A percentile compares a stretch with the other conserved stretches of the same genome.
Conservation (phyloP, 2,888 invertebrate species). For the Agriopis leucophaearia region DNA sequence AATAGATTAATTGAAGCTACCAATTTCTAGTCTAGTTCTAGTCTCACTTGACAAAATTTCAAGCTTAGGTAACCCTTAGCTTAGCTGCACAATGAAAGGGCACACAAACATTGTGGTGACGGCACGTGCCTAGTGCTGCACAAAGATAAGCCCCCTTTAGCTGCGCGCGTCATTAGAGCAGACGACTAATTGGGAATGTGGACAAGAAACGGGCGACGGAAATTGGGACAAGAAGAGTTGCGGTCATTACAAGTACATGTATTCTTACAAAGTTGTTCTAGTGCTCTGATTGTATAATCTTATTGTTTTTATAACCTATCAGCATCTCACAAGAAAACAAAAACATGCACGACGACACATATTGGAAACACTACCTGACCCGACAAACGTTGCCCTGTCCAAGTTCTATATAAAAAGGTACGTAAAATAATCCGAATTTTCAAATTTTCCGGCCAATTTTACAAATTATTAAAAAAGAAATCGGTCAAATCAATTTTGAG, state of each 20-base stretch:
- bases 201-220: conserved; percentile 11
- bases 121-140: conserved; percentile 30
- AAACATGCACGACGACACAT: no score
- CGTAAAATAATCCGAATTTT: no score
- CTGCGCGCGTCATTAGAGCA: conserved; percentile 58
- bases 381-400: no score
- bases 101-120: conserved; percentile 39
- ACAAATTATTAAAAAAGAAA: no score
- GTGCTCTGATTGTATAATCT: no score
- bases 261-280: not conserved
- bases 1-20: not conserved
- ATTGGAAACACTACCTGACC: no score
- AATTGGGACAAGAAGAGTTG: conserved; percentile 15
- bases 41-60: conserved; percentile 16
- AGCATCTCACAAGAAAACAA: no score
- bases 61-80: not conserved
- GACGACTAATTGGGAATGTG: conserved; percentile 57
- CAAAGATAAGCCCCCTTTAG: conserved; percentile 54
- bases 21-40: not conserved
- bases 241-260: not conserved
- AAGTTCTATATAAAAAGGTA: no score
- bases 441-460: no score
- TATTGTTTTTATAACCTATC: no score
- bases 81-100: conserved; percentile 6
- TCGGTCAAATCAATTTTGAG: no score